Base-by-base conservation (phyloP, 2,888 invertebrate genomes). In the Ochlodes sylvanus region DNA sequence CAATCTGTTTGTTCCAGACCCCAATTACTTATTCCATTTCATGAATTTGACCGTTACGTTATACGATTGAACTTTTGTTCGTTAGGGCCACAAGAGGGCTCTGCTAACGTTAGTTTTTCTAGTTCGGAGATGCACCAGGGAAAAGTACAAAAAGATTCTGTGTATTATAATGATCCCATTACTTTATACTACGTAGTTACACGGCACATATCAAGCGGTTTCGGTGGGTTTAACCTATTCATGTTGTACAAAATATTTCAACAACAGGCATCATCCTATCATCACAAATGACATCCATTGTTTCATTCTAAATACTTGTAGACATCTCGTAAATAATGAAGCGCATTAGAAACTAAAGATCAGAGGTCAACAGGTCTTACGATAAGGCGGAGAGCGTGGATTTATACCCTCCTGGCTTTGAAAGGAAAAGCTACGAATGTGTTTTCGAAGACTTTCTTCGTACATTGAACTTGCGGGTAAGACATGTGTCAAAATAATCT, bases 281-380 rank as follows among this genome's bases (percentile, higher is more conserved):
- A 27, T 27, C 27, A 17, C 52, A 52, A 52, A 52, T 52, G 21
- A 21, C 19, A 27, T 41, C 54, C 63, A 63, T 63, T 63, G 55
- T 56, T 55, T 55, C 10, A 42, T 34, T 32, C 9, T 12, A 38
- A 19, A 15, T 34, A 55, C 7, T 0, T 44, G 34, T 57, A 64
- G 34, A 21, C 52, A 17, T 60, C 42, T 70, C 54, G 64, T 68
- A 75, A 77, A 74, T 75, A 78, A 76, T 73, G 72, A 73, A 74
- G 75, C 75, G 70, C 72, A 76, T 77, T 83, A 83, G 83, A 85
- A 84, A 84, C 74, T 79, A 74, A 74, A 73, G 85, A 81, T 81
- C 79, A 58, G 81, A 74, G 77, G 80, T 66, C 66, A 66, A 57
- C 58, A 65, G 69, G 62, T 52, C 44, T 15, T 78, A 57, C 9